Evolutionary conservation across 2,888 invertebrate genomes (phyloP).

Genomic region (Unio delphinus): DNA sequence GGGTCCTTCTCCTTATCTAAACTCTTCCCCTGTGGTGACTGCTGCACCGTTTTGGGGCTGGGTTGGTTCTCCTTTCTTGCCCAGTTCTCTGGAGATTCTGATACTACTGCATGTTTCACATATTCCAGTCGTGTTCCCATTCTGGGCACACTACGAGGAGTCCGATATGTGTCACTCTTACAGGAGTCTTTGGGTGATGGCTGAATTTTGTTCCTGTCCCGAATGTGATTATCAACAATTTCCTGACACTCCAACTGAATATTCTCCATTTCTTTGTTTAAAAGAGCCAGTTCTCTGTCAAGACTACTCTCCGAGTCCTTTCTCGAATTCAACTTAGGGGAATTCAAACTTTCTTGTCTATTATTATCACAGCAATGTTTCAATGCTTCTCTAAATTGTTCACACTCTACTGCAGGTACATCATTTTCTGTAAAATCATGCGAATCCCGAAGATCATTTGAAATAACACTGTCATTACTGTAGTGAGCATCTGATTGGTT

Average conservation of each 20-base stretch:
- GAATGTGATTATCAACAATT: constrained; percentile 69
- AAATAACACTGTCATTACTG: constrained; percentile 65
- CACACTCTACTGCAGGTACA: constrained; percentile 59
- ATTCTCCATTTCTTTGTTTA: constrained; percentile 77
- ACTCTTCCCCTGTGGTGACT: constrained; percentile 16
- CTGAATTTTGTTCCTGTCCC: constrained; percentile 39
- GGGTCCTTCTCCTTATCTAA: constrained; percentile 69
- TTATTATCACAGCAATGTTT: constrained; percentile 57
- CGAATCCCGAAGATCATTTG: constrained; percentile 6
- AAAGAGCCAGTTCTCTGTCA: constrained; percentile 75
- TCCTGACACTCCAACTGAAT: constrained; percentile 76
- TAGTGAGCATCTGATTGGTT: constrained; percentile 42
- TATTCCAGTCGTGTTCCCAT: constrained; percentile 69
- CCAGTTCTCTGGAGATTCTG: constrained; percentile 44
- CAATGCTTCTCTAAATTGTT: constrained; percentile 63
- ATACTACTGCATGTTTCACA: constrained; percentile 56
- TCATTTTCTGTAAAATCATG: constrained; percentile 40
- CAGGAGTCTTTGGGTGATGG: constrained; percentile 71
- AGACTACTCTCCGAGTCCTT: constrained; percentile 68
- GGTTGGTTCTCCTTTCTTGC: constrained; percentile 42
- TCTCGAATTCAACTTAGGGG: constrained; percentile 42
- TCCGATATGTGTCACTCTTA: constrained; percentile 58
- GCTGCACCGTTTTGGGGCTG: constrained; percentile 39
- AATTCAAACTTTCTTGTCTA: constrained; percentile 31
- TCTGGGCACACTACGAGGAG: constrained; percentile 65